Percentiles rank a stretch among this genome's conserved stretches.
Evolutionary conservation across 2,113 vertebrate species (phyloP).

Genomic region (Eulacestoma nigropectus): DNA sequence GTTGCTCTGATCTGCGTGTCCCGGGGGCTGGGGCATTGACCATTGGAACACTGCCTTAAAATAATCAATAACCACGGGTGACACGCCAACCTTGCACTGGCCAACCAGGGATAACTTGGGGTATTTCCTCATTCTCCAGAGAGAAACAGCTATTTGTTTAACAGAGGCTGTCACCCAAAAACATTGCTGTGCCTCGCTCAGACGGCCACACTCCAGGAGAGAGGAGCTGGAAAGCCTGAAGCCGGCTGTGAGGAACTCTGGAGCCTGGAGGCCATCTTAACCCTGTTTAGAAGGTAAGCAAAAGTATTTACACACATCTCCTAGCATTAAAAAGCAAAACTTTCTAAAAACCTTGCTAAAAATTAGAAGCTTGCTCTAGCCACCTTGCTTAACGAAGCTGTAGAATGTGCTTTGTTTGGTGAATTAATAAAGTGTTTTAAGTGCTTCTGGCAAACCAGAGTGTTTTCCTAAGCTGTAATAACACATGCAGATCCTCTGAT

Average conservation of each 20-base stretch:
- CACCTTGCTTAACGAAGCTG: background rate
- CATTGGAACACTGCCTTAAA: conserved; percentile 53
- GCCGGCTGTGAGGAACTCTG: background rate
- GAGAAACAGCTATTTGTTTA: conserved; percentile 27
- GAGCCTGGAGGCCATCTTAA: background rate
- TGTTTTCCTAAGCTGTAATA: conserved; percentile 24
- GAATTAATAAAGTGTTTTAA: background rate
- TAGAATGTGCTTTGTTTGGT: background rate
- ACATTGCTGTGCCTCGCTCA: background rate
- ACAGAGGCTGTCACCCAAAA: background rate
- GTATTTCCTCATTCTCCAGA: conserved; percentile 54
- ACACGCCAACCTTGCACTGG: background rate
- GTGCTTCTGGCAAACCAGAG: background rate
- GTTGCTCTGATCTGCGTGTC: background rate
- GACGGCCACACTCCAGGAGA: background rate
- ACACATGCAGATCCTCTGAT: background rate
- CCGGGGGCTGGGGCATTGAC: conserved; percentile 5
- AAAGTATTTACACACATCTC: background rate
- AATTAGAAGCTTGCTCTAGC: background rate
- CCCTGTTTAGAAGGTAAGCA: background rate
- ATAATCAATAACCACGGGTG: background rate
- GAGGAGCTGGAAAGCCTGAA: background rate
- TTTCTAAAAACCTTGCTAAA: background rate
- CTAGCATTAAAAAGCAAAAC: background rate
- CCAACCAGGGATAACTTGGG: conserved; percentile 20